Conservation (phyloP, 2,888 invertebrate genomes). For the Platycheirus albimanus region DNA sequence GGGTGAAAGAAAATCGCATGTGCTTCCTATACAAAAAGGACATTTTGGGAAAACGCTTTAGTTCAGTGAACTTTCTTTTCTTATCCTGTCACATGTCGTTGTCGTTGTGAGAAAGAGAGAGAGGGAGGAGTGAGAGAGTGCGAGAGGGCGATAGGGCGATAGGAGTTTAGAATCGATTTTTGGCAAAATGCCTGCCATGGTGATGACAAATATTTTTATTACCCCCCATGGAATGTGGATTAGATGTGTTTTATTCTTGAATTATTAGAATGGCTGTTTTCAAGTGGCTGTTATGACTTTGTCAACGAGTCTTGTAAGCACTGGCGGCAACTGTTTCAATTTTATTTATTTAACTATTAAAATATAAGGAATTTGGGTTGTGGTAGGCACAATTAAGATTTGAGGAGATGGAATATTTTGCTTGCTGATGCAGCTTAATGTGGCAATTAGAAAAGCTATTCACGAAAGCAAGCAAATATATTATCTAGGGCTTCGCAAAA, state of each 20-base stretch:
- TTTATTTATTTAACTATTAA: conserved; percentile 52
- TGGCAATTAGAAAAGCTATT: conserved; percentile 22
- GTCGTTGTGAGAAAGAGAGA: no score
- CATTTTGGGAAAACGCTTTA: conserved; percentile 27
- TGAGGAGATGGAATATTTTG: neutral
- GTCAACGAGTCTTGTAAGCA: conserved; percentile 49
- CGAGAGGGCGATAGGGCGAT: no score
- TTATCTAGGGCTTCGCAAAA: no score
- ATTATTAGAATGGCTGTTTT: conserved; percentile 67
- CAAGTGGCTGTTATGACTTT: conserved; percentile 69
- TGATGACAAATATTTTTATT: conserved; percentile 73
- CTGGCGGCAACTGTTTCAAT: conserved; percentile 33
- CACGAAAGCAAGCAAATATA: conserved; percentile 21
- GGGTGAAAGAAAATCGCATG: conserved; percentile 56
- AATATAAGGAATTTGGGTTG: conserved; percentile 27
- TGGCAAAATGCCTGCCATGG: conserved; percentile 59
- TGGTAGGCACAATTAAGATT: conserved; percentile 51
- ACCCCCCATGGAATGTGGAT: conserved; percentile 65
- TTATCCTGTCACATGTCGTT: neutral
- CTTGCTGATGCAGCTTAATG: conserved; percentile 33
- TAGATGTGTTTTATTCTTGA: conserved; percentile 67
- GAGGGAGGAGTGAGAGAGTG: no score
- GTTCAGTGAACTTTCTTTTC: conserved; percentile 64
- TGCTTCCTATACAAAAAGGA: neutral
- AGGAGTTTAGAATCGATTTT: conserved; percentile 66